phyloP scores from a whole-genome alignment of 2,113 vertebrate genomes.

The Ciconia boyciana region DNA sequence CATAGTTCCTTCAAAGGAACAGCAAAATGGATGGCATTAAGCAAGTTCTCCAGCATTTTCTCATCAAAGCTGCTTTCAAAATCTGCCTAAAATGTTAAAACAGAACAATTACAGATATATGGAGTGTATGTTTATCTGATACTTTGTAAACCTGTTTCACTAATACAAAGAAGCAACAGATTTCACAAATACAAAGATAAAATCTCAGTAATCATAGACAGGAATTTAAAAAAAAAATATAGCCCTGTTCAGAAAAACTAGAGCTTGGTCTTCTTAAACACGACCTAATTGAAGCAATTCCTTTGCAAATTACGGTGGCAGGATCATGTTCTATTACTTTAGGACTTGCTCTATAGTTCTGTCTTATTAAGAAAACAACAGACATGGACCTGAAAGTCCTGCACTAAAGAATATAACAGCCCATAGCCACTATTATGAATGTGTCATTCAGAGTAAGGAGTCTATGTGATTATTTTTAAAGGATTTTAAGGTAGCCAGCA shows the following conservation, averaged over 20 bases:
- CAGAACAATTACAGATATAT: not conserved
- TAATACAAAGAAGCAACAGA: not conserved
- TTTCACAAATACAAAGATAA: not conserved
- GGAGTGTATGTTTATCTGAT: not conserved
- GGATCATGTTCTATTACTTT: not conserved
- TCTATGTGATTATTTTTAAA: not conserved
- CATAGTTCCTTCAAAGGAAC: conserved; percentile 80
- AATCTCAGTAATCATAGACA: not conserved
- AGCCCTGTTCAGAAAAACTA: not conserved
- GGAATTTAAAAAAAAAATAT: not conserved
- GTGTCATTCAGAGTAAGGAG: not conserved
- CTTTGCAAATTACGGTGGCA: not conserved
- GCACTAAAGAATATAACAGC: not conserved
- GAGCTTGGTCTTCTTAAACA: not conserved
- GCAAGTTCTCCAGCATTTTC: conserved; percentile 78
- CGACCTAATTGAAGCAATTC: not conserved
- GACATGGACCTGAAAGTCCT: not conserved
- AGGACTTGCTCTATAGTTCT: not conserved
- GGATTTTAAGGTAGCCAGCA: not conserved
- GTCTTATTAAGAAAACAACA: not conserved
- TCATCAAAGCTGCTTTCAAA: conserved; percentile 82
- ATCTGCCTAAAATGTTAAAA: conserved; percentile 78
- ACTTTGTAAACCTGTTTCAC: not conserved
- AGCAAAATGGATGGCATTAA: conserved; percentile 79
- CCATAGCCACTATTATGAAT: not conserved